Percentiles rank a stretch among this genome's conserved stretches.
Evolutionary conservation across 2,888 invertebrate genomes (phyloP).

Genomic region (Dione vanillae): DNA sequence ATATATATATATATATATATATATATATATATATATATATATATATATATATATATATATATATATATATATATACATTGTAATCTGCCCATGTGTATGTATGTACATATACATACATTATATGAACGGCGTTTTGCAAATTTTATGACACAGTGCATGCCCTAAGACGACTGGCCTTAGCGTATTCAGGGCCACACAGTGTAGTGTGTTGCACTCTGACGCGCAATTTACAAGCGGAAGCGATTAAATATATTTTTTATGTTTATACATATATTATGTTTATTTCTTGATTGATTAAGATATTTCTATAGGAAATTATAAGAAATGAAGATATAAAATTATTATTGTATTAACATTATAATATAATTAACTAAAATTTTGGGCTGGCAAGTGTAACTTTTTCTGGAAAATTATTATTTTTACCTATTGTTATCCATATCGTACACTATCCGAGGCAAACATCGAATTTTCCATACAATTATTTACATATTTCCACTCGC

Average conservation of each 20-base stretch:
- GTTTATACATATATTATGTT: constrained; percentile 2
- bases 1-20: too few relatives aligned
- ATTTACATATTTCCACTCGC: constrained; percentile 41
- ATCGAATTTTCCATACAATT: too few relatives aligned
- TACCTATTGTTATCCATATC: too few relatives aligned
- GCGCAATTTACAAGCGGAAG: constrained; percentile 48
- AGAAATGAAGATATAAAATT: too few relatives aligned
- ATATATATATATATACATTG: background rate
- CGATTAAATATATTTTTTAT: constrained; percentile 35
- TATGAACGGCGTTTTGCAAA: constrained; percentile 46
- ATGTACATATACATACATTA: constrained; percentile 1
- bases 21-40: background rate
- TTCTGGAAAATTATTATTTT: too few relatives aligned
- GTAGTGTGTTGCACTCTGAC: constrained; percentile 68
- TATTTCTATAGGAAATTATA: too few relatives aligned
- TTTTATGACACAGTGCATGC: constrained; percentile 55
- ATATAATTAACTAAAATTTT: too few relatives aligned
- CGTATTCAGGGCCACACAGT: constrained; percentile 66
- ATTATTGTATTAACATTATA: too few relatives aligned
- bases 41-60: background rate
- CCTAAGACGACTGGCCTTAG: constrained; percentile 69
- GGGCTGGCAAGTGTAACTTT: too few relatives aligned
- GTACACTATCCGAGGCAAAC: too few relatives aligned
- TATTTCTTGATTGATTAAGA: background rate
- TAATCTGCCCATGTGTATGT: background rate